Conservation (phyloP, 2,113 vertebrate genomes). For the Petaurus breviceps region DNA sequence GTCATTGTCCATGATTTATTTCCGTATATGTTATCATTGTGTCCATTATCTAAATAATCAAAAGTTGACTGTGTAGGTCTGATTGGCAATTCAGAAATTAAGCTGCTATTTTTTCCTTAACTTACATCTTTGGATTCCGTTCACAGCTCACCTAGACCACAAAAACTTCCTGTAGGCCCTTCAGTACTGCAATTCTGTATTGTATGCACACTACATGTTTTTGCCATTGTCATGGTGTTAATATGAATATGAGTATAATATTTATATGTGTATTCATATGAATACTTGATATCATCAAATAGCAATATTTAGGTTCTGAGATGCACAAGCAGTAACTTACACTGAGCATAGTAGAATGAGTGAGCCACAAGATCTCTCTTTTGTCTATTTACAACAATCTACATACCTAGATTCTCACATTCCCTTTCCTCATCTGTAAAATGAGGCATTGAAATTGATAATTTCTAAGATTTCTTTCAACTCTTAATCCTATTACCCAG, state of each 20-base stretch:
- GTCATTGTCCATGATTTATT: conserved; percentile 14
- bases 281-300: neutral
- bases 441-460: neutral
- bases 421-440: neutral
- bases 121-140: conserved; percentile 8
- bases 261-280: neutral
- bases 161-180: neutral
- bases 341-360: neutral
- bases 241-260: too few relatives aligned
- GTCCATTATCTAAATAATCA: conserved; percentile 52
- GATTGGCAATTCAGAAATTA: conserved; percentile 21
- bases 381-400: neutral
- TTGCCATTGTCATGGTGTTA: neutral
- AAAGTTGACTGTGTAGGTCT: conserved; percentile 11
- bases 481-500: neutral
- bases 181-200: neutral
- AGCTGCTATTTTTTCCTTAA: neutral
- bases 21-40: neutral
- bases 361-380: neutral
- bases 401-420: neutral
- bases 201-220: neutral
- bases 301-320: conserved; percentile 5
- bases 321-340: neutral
- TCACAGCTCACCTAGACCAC: neutral
- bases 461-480: neutral